Evolutionary conservation across 2,888 invertebrate species (phyloP).

Genomic region (Branchipolynoe longqiensis): DNA sequence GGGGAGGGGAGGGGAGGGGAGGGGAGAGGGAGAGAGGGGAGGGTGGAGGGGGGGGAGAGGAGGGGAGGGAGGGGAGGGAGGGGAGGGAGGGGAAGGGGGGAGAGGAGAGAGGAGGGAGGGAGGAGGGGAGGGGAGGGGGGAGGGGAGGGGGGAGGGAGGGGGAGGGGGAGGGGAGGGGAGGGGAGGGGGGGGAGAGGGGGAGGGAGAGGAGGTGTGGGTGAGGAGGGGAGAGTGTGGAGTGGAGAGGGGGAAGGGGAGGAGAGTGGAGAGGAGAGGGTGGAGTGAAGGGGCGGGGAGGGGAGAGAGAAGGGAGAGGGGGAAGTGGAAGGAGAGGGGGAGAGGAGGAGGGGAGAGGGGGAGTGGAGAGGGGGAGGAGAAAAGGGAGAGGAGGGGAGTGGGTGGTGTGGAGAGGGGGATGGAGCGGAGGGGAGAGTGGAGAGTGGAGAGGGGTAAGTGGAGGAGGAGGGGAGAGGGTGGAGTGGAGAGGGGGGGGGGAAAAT

Average conservation of each 20-base stretch:
- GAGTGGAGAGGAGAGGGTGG: neutral
- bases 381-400: neutral
- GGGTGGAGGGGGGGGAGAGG: neutral
- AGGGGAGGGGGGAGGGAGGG: neutral
- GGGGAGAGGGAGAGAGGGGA: neutral
- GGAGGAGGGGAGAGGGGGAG: neutral
- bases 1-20: neutral
- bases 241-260: neutral
- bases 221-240: neutral
- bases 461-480: too few relatives aligned
- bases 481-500: too few relatives aligned
- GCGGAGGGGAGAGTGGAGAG: too few relatives aligned
- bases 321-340: neutral
- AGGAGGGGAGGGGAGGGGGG: neutral
- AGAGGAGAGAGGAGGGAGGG: neutral
- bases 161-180: neutral
- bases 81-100: neutral
- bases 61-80: neutral
- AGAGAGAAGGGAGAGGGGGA: neutral
- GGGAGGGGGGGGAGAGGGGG: neutral
- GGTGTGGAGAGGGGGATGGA: neutral
- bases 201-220: neutral
- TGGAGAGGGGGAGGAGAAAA: neutral
- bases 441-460: too few relatives aligned
- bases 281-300: neutral